These are phyloP conservation scores for Leucoma salicis DNA, from an alignment of 2,888 invertebrate species.

Conservation along the genomic window DNA sequence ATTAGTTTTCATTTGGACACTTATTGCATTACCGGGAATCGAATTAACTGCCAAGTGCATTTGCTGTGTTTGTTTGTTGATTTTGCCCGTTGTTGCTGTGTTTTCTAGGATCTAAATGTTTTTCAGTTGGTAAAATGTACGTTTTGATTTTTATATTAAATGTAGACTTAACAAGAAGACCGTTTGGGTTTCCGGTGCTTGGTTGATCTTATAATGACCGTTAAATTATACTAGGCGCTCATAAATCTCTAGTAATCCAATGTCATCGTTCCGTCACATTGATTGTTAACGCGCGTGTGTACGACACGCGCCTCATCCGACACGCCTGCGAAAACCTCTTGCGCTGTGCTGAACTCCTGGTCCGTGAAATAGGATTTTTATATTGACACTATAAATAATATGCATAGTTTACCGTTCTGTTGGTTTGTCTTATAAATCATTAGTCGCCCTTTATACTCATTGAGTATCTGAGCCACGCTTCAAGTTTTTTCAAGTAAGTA, in stretches of 20 bases:
- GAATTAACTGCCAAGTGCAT: constrained; percentile 39
- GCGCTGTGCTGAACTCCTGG: constrained; percentile 42
- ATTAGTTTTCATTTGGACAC: constrained; percentile 73
- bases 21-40: constrained; percentile 55
- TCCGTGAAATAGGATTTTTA: constrained; percentile 55
- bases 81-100: neutral
- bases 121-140: too few relatives aligned
- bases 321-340: constrained; percentile 37
- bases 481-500: too few relatives aligned
- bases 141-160: too few relatives aligned
- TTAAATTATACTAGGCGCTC: constrained; percentile 13
- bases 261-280: constrained; percentile 9
- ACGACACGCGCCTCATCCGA: constrained; percentile 37
- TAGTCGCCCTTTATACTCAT: too few relatives aligned
- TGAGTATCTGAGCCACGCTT: too few relatives aligned
- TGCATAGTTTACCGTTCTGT: constrained; percentile 26
- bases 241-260: constrained; percentile 11
- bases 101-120: neutral
- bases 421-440: constrained; percentile 23
- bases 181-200: too few relatives aligned
- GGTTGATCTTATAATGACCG: constrained; percentile 6
- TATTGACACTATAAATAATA: constrained; percentile 11
- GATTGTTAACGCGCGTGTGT: constrained; percentile 12
- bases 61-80: constrained; percentile 8
- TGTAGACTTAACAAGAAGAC: too few relatives aligned